Base-by-base conservation (phyloP, 2,113 vertebrate species). In the Ophthalmolycus amberensis region DNA sequence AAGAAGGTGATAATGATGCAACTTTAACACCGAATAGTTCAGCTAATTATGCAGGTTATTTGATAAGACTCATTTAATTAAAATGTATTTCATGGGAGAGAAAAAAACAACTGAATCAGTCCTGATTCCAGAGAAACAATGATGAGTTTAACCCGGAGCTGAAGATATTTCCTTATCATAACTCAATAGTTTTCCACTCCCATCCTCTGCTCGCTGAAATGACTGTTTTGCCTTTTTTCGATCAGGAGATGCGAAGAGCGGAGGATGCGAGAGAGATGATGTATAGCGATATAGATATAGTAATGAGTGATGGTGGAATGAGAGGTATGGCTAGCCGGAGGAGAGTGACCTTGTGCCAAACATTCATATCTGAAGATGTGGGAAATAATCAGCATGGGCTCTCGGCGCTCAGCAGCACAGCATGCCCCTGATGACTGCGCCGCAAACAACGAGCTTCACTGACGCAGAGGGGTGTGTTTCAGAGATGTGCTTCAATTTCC, bases 281-380 rank as follows among this genome's bases (percentile, higher is more conserved):
- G 74, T 29, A 37, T 63, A 18, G 81, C 11, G 32, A 32, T 32
- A 32, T 32, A 32, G 32, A 32, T 32, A 3, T 3, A 0, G 62
- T 54, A 71, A 80, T 66, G 79, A 88, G 32, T 71, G 79, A 64
- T 0, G 22, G 83, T 34, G 64, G 72, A 75, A 69, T 58, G 20
- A 59, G 76, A 76, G 29, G 69, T 40, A 48, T 79, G 60, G 85
- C 71, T 74, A 63, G 81, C 72, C 52, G 60, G 38, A 58, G 77
- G 83, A 74, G 78, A 80, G 64, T 75, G 89, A 92, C 90, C 89
- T 91, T 90, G 91, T 16, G 40, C 58, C 48, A 59, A 58, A 71
- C 71, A 75, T 80, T 88, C 56, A 64, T 74, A 77, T 88, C 59
- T 54, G 52, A 74, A 78, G 66, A 75, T 78, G 71, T 70, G 75